Percentiles rank a stretch among this genome's conserved stretches.
phyloP scores from a whole-genome alignment of 1,140 invertebrate species.

The Drosophila ercepeae region DNA sequence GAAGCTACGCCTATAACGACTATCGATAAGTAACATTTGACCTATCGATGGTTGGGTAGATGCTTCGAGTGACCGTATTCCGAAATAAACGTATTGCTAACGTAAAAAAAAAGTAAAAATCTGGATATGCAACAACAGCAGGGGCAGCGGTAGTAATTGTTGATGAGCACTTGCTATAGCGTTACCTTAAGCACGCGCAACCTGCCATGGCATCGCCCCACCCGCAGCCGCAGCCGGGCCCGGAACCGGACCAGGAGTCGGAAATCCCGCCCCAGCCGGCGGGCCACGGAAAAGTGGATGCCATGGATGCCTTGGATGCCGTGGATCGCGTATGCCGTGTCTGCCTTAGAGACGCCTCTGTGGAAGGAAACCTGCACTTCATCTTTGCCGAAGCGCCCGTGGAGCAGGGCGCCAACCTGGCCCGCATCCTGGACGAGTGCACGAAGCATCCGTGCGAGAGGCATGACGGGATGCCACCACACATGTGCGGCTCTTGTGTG shows the following conservation, averaged over 20 bases:
- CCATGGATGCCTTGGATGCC: too few species aligned
- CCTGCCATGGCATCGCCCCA: slow-evolving; percentile 34
- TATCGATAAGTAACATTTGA: not conserved
- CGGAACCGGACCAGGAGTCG: slow-evolving; percentile 2
- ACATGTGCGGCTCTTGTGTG: slow-evolving; percentile 67
- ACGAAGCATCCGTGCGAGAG: slow-evolving; percentile 64
- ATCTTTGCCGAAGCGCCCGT: slow-evolving; percentile 69
- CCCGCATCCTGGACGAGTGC: slow-evolving; percentile 72
- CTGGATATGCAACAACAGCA: slow-evolving; percentile 9
- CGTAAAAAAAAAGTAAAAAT: slow-evolving; percentile 19
- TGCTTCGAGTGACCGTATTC: not conserved
- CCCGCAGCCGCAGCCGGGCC: slow-evolving; percentile 1
- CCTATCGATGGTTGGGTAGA: not conserved
- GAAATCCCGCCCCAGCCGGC: slow-evolving; percentile 6
- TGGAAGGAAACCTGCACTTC: slow-evolving; percentile 56
- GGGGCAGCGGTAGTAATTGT: slow-evolving; percentile 24
- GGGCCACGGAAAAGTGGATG: slow-evolving; percentile 3
- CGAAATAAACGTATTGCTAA: slow-evolving; percentile 8
- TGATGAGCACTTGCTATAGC: slow-evolving; percentile 25
- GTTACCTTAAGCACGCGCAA: slow-evolving; percentile 1
- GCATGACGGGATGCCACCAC: slow-evolving; percentile 61
- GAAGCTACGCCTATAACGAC: too few species aligned
- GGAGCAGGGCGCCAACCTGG: slow-evolving; percentile 62
- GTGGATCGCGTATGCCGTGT: slow-evolving; percentile 71
- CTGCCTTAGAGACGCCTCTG: slow-evolving; percentile 58